Conservation (phyloP, 2,113 vertebrate genomes). For the Diadophis punctatus region DNA sequence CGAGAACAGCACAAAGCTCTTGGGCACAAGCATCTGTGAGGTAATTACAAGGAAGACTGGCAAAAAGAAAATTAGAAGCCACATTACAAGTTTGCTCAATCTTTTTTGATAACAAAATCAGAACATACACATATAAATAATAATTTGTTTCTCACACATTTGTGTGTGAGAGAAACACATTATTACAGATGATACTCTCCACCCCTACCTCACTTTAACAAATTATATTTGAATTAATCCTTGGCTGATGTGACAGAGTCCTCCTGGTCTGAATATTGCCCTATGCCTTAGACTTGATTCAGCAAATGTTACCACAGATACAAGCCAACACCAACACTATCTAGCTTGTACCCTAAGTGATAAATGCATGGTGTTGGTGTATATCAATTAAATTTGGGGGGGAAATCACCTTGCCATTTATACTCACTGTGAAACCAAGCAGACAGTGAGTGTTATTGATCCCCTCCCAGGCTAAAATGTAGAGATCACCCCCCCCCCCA, state of each 20-base stretch:
- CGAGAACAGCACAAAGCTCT: conserved; percentile 6
- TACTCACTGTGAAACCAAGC: background rate
- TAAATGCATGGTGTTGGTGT: background rate
- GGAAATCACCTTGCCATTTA: background rate
- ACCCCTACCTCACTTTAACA: background rate
- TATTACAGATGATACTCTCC: background rate
- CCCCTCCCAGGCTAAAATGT: background rate
- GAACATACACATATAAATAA: background rate
- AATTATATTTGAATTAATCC: background rate
- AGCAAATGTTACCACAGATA: background rate
- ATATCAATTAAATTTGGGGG: background rate
- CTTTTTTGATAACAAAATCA: background rate
- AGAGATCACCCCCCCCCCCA: background rate
- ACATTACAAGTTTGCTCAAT: background rate
- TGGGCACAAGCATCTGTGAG: conserved; percentile 9
- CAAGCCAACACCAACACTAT: background rate
- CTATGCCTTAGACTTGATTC: background rate
- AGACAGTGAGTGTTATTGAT: background rate
- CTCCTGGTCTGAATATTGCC: background rate
- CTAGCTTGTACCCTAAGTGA: background rate
- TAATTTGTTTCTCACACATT: too few relatives aligned
- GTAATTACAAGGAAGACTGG: conserved; percentile 8
- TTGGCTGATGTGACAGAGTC: background rate
- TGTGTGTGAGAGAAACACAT: background rate
- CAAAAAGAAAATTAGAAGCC: background rate